phyloP scores from a whole-genome alignment of 2,797 vertebrate genomes.

The Argentina silus region DNA sequence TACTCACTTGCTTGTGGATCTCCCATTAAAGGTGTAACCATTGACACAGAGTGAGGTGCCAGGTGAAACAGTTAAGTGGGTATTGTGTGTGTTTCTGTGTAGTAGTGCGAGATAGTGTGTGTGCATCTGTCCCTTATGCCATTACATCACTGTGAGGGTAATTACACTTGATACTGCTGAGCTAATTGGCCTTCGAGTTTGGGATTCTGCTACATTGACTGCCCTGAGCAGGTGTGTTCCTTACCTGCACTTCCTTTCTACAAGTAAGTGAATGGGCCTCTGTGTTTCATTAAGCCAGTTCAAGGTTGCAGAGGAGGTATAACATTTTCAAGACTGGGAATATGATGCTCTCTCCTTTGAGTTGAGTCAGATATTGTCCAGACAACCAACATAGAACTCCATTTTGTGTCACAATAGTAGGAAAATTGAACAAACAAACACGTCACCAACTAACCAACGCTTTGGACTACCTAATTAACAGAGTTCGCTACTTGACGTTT shows the following conservation, averaged over 20 bases:
- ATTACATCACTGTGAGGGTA: constrained; percentile 54
- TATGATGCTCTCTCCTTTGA: constrained; percentile 54
- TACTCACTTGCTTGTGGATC: constrained; percentile 59
- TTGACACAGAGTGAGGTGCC: constrained; percentile 60
- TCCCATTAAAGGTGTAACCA: constrained; percentile 52
- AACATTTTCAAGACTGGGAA: constrained; percentile 58
- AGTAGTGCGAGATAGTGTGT: constrained; percentile 49
- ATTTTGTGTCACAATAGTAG: constrained; percentile 76
- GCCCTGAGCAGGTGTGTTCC: constrained; percentile 72
- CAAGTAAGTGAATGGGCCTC: constrained; percentile 58
- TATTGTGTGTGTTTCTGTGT: constrained; percentile 44
- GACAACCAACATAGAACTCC: constrained; percentile 67
- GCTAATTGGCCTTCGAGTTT: constrained; percentile 62
- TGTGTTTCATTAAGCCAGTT: constrained; percentile 49
- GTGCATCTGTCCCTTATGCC: constrained; percentile 49
- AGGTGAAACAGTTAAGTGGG: constrained; percentile 41
- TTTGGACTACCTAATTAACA: constrained; percentile 76
- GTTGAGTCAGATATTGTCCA: constrained; percentile 55
- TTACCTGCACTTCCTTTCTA: constrained; percentile 56
- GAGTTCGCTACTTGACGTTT: constrained; percentile 76
- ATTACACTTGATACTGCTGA: constrained; percentile 55
- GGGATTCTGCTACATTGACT: constrained; percentile 82
- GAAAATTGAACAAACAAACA: constrained; percentile 75
- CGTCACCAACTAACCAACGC: constrained; percentile 77
- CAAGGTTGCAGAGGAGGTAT: constrained; percentile 49